These are phyloP conservation scores for Limnephilus marmoratus DNA, from an alignment of 2,888 invertebrate species.

Conservation along the genomic window DNA sequence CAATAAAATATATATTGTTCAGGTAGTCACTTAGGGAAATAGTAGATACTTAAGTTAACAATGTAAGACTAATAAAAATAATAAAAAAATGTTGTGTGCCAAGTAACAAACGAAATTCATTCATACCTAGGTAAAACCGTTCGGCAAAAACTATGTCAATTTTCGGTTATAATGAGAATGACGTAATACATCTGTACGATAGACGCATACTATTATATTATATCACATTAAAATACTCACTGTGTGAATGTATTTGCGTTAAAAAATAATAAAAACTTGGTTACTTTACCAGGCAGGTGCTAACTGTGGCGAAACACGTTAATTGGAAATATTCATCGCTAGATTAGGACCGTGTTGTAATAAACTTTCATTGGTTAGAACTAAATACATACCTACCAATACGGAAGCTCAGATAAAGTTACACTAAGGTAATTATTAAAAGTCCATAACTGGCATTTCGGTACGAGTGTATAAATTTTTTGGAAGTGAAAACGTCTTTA, in stretches of 20 bases:
- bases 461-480: too few species aligned
- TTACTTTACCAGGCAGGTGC: slow-evolving; percentile 14
- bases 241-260: neutral
- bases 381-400: neutral
- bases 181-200: too few species aligned
- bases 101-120: too few species aligned
- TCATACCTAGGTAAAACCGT: too few species aligned
- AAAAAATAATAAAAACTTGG: neutral
- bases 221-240: neutral
- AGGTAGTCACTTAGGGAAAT: too few species aligned
- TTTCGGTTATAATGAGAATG: neutral
- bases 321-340: slow-evolving; percentile 6
- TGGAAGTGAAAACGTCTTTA: too few species aligned
- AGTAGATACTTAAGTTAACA: too few species aligned
- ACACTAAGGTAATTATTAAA: neutral
- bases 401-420: neutral
- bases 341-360: neutral
- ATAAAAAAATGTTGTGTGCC: too few species aligned
- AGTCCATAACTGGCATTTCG: too few species aligned
- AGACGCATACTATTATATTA: neutral
- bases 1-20: too few species aligned
- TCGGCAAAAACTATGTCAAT: neutral
- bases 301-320: slow-evolving; percentile 14
- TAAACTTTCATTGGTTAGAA: neutral
- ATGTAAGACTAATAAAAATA: too few species aligned